Percentiles rank a stretch among this genome's conserved stretches.
These are phyloP conservation scores for Vulpes vulpes DNA, from an alignment of 2,113 vertebrate species.

Conservation along the genomic window DNA sequence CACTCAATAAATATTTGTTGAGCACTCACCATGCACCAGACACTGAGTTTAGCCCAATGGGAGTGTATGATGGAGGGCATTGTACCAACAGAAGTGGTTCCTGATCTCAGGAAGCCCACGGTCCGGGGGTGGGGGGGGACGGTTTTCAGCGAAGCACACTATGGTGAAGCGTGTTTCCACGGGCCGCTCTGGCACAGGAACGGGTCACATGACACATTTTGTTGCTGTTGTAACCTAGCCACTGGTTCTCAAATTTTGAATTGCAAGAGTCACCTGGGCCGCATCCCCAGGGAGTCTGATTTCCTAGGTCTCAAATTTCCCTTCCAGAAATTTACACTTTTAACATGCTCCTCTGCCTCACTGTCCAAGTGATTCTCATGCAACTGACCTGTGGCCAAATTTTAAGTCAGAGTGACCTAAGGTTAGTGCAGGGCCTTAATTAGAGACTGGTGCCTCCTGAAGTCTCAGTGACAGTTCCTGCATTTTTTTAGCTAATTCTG, in stretches of 20 bases:
- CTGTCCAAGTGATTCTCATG: not conserved
- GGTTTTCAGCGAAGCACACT: not conserved
- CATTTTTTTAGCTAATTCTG: not conserved
- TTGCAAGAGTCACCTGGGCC: not conserved
- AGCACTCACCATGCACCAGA: not conserved
- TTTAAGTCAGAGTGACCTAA: not conserved
- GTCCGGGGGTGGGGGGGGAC: not conserved
- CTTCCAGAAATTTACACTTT: not conserved
- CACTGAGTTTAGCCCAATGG: not conserved
- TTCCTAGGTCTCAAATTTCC: not conserved
- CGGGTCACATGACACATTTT: fast-evolving
- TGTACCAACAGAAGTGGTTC: not conserved
- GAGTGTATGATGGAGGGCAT: fast-evolving
- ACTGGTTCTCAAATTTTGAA: not conserved
- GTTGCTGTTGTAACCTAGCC: not conserved
- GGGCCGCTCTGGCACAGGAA: not conserved
- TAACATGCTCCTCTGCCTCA: not conserved
- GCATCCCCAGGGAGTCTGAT: not conserved
- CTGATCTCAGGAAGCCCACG: not conserved
- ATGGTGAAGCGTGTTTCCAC: fast-evolving
- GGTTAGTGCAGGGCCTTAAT: not conserved
- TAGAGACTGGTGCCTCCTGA: not conserved
- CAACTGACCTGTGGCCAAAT: not conserved
- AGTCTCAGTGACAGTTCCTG: not conserved
- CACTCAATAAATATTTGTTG: not conserved